These are phyloP conservation scores for Poeciliopsis gracilis DNA, from an alignment of 2,797 vertebrate species.

Conservation along the genomic window DNA sequence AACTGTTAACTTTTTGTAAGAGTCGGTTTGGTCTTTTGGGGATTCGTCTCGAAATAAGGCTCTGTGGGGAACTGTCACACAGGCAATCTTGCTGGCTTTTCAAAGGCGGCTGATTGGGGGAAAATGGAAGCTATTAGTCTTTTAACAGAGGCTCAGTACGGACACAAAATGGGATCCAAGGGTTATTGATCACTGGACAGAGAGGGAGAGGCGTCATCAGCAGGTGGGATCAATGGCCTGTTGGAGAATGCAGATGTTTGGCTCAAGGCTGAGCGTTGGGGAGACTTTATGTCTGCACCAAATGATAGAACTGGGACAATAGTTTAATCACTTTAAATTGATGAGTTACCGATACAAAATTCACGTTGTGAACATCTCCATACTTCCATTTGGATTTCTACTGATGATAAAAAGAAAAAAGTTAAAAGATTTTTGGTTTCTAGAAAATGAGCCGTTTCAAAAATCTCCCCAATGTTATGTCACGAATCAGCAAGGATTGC, in stretches of 20 bases:
- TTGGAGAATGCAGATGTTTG: not conserved
- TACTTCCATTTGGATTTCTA: too few relatives aligned
- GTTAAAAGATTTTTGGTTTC: too few relatives aligned
- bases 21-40: not conserved
- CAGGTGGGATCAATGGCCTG: slow-evolving; percentile 4
- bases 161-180: not conserved
- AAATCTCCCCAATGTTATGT: too few relatives aligned
- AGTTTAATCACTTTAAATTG: not conserved
- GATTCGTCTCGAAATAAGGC: slow-evolving; percentile 10
- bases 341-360: not conserved
- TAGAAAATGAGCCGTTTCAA: too few relatives aligned
- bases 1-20: slow-evolving; percentile 14
- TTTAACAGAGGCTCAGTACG: slow-evolving; percentile 28
- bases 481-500: too few relatives aligned
- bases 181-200: not conserved
- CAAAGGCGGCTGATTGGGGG: slow-evolving; percentile 46
- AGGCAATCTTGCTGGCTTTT: slow-evolving; percentile 34
- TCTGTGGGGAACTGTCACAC: slow-evolving; percentile 26
- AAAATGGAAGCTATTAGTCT: slow-evolving; percentile 62
- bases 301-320: not conserved
- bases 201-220: not conserved
- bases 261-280: not conserved
- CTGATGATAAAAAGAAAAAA: too few relatives aligned
- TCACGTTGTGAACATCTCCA: too few relatives aligned
- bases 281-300: not conserved